phyloP scores from a whole-genome alignment of 1,140 invertebrate species.

The Halictus rubicundus region DNA sequence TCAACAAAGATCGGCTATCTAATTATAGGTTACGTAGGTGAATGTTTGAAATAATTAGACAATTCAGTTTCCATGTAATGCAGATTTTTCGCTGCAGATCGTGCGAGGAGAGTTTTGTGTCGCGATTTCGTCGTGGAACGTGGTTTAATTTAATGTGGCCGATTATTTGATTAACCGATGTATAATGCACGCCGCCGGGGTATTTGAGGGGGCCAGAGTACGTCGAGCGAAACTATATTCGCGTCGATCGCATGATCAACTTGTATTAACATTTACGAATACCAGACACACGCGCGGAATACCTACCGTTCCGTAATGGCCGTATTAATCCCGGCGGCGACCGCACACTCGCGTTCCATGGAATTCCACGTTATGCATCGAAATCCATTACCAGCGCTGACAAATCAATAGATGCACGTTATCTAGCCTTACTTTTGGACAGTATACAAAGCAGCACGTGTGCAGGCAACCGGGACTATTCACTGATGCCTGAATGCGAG shows the following conservation, averaged over 20 bases:
- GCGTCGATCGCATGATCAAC: conserved; percentile 4
- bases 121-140: no score
- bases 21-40: no score
- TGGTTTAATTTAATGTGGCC: neutral
- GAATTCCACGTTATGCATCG: conserved; percentile 57
- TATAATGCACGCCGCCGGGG: neutral
- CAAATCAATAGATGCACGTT: conserved; percentile 56
- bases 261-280: conserved; percentile 50
- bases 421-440: conserved; percentile 18
- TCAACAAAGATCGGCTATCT: no score
- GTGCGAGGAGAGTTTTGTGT: no score
- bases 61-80: no score
- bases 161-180: neutral
- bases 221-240: neutral
- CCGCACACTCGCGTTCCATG: conserved; percentile 44
- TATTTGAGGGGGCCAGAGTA: neutral
- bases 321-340: conserved; percentile 56
- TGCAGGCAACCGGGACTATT: neutral
- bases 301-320: conserved; percentile 45
- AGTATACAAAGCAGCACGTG: neutral
- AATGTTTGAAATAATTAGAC: no score
- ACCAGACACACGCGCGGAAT: conserved; percentile 41
- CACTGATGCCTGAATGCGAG: neutral
- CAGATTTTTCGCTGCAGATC: no score
- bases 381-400: conserved; percentile 58